Base-by-base conservation (phyloP, 2,888 invertebrate genomes). In the Aspidapion aeneum region DNA sequence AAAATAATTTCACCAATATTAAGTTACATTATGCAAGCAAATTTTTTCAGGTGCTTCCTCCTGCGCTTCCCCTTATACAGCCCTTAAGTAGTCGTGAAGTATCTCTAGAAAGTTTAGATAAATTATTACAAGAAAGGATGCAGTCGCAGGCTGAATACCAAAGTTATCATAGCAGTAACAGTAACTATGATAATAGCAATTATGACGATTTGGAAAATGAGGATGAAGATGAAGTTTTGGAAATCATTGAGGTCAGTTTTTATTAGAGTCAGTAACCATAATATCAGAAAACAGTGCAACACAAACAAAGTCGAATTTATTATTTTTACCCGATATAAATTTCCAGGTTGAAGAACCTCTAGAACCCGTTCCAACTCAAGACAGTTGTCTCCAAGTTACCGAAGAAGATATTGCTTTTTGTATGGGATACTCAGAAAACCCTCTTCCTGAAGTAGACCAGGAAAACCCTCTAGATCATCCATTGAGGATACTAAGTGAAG, bases 321-420 rank as follows among this genome's bases (percentile, higher is more conserved):
- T n/a, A n/a, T n/a, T n/a, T n/a, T n/a, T n/a, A n/a, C n/a, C n/a
- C n/a, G n/a, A 7, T 35, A 3, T 35, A 12, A 35, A 7, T 35
- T 35, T 35, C 3, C 35, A 35, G 35, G 35, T 35, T 1, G 90
- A 90, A 74, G 91, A 92, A 77, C 88, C 87, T 1, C 84, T 89
- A 70, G 92, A 93, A 78, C 91, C 90, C 12, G 93, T 93, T 18
- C 93, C 93, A 57, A 93, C 89, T 83, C 91, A 91, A 79, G 95
- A 93, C 78, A 89, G 87, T 64, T 94, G 94, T 72, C 83, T 94
- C 61, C 95, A 95, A 83, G 94, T 94, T 60, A 95, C 94, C 3
- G 95, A 96, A 81, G 95, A 95, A 80, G 95, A 96, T 76, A 95
- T 96, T 66, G 93, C 93, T 2, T 84, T 89, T 60, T 93, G 93